Percentiles rank a stretch among this genome's conserved stretches.
phyloP scores from a whole-genome alignment of 2,888 invertebrate genomes.

The Drosophila paranaensis region DNA sequence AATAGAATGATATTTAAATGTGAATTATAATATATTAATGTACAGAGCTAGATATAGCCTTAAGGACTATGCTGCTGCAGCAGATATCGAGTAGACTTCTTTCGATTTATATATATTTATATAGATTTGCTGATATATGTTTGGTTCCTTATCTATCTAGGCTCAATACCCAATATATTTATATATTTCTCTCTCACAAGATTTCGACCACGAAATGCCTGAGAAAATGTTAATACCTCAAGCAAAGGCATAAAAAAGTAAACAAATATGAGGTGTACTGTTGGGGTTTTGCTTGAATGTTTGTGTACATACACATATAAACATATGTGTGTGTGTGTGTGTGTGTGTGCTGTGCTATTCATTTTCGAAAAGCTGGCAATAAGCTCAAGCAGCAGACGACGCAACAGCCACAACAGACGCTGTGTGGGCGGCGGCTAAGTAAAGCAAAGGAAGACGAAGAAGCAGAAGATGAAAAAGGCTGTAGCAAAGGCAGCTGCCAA shows the following conservation, averaged over 20 bases:
- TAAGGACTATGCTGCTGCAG: too few species aligned
- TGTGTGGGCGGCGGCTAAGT: slow-evolving; percentile 40
- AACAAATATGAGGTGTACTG: slow-evolving; percentile 70
- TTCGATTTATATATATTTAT: not conserved
- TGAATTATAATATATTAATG: too few species aligned
- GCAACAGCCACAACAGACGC: slow-evolving; percentile 42
- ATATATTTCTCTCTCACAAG: not conserved
- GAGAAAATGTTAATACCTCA: not conserved
- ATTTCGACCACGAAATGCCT: not conserved
- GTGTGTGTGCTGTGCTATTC: slow-evolving; percentile 52
- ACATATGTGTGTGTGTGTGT: not conserved
- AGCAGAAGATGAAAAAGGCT: not conserved
- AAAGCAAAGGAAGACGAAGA: slow-evolving; percentile 9
- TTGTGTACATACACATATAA: not conserved
- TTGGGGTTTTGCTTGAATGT: slow-evolving; percentile 22
- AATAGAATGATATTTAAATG: too few species aligned
- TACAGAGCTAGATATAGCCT: too few species aligned
- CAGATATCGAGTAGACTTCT: too few species aligned
- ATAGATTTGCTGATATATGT: too few species aligned
- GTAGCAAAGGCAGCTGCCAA: slow-evolving; percentile 2
- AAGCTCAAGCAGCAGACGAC: slow-evolving; percentile 53
- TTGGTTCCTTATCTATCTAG: not conserved
- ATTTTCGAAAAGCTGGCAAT: slow-evolving; percentile 75
- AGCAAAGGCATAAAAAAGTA: slow-evolving; percentile 45
- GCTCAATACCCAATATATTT: not conserved